Conservation (phyloP, 2,113 vertebrate species). For the Chitala chitala region DNA sequence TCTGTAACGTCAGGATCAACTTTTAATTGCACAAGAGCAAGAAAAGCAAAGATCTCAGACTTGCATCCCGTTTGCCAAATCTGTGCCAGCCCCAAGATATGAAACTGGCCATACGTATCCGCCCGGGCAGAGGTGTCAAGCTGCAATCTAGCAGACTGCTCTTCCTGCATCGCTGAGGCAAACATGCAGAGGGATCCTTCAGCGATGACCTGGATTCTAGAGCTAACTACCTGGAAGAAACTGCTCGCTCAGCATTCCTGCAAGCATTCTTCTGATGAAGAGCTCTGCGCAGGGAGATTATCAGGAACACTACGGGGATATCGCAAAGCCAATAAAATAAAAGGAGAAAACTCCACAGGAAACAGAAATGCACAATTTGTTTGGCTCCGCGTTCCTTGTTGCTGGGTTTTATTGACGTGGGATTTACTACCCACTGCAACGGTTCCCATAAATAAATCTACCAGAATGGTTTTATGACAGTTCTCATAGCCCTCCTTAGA, state of each 20-base stretch:
- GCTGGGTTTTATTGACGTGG: background rate
- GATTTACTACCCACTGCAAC: conserved; percentile 12
- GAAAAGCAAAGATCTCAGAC: too few species aligned
- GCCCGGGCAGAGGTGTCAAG: too few species aligned
- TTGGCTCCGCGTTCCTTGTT: conserved; percentile 2
- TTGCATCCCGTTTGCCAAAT: too few species aligned
- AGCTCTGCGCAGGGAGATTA: background rate
- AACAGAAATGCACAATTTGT: background rate
- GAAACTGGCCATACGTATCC: too few species aligned
- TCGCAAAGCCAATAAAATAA: background rate
- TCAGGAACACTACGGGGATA: background rate
- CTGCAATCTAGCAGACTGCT: too few species aligned
- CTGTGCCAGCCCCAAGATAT: too few species aligned
- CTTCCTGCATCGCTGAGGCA: background rate
- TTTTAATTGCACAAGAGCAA: too few species aligned
- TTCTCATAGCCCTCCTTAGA: background rate
- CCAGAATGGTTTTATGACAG: background rate
- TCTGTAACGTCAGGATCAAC: background rate
- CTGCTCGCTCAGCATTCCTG: background rate
- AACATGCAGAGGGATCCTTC: background rate
- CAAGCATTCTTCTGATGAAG: background rate
- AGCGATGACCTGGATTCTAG: background rate
- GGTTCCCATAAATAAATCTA: background rate
- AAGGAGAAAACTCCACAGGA: background rate
- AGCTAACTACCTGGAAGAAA: background rate